Conservation (phyloP, 1,140 invertebrate species). For the Drosophila sucinea region DNA sequence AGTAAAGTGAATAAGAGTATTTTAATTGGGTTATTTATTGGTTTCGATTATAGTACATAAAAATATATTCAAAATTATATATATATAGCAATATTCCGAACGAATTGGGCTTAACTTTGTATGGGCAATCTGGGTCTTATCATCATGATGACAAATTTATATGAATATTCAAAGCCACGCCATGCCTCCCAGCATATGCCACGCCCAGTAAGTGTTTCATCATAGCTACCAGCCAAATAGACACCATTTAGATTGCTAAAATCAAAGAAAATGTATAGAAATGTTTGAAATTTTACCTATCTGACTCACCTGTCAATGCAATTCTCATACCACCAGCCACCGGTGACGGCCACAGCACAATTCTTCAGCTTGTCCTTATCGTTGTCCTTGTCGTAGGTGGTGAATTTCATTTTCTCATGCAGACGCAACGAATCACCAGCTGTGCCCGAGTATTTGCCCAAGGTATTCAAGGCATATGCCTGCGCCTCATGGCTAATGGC, state of each 20-base stretch:
- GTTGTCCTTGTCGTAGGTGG: conserved; percentile 85
- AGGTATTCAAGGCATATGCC: conserved; percentile 86
- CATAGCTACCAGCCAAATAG: conserved; percentile 52
- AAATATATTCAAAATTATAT: too few relatives aligned
- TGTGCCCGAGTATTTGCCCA: conserved; percentile 84
- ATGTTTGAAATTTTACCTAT: too few relatives aligned
- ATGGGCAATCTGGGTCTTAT: conserved; percentile 59
- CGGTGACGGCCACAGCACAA: conserved; percentile 87
- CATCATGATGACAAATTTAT: conserved; percentile 61
- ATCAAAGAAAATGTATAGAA: not conserved
- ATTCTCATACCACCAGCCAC: conserved; percentile 87
- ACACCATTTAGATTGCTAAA: conserved; percentile 64
- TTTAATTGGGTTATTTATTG: not conserved
- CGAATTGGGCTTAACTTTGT: conserved; percentile 4
- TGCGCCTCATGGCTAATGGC: conserved; percentile 86
- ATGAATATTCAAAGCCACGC: conserved; percentile 68
- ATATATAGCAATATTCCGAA: too few relatives aligned
- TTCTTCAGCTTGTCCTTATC: conserved; percentile 86
- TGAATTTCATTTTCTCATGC: conserved; percentile 42
- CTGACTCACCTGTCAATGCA: conserved; percentile 66
- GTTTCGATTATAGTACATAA: not conserved
- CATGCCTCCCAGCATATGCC: conserved; percentile 69
- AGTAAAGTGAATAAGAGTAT: too few relatives aligned
- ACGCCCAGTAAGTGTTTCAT: conserved; percentile 60
- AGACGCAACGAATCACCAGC: conserved; percentile 50